Conservation (phyloP, 2,113 vertebrate species). For the Vireo altiloquus region DNA sequence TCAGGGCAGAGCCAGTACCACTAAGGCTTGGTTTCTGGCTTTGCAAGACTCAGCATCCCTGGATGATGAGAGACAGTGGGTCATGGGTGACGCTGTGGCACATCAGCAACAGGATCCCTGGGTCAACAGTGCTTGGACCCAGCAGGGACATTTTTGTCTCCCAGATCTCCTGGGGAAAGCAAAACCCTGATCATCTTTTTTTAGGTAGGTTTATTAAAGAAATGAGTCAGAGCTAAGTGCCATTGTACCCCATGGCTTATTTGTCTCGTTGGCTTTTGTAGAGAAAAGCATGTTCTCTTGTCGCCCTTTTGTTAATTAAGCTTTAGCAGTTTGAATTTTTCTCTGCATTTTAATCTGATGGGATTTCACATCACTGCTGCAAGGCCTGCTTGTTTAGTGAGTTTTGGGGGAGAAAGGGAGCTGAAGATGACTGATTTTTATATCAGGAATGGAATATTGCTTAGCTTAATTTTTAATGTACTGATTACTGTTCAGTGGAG, state of each 20-base stretch:
- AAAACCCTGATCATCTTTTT: not conserved
- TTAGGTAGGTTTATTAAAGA: not conserved
- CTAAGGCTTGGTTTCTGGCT: not conserved
- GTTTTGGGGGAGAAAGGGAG: not conserved
- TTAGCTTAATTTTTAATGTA: slow-evolving; percentile 46
- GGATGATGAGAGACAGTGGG: not conserved
- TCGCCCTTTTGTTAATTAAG: not conserved
- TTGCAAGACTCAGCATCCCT: not conserved
- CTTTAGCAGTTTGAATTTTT: not conserved
- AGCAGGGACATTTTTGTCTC: not conserved
- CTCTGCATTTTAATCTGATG: not conserved
- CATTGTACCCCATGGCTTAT: not conserved
- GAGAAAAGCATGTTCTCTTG: not conserved
- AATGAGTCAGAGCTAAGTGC: not conserved
- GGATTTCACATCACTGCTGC: not conserved
- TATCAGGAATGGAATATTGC: not conserved
- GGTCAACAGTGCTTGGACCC: not conserved
- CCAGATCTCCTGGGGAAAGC: rapidly evolving
- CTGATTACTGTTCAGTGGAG: not conserved
- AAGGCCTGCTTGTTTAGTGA: not conserved
- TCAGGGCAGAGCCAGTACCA: not conserved
- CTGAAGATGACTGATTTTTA: not conserved
- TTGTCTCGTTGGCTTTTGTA: not conserved
- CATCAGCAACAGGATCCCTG: not conserved
- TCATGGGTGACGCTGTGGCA: not conserved